Evolutionary conservation across 2,888 invertebrate genomes (phyloP).

Genomic region (Strigamia maritima): DNA sequence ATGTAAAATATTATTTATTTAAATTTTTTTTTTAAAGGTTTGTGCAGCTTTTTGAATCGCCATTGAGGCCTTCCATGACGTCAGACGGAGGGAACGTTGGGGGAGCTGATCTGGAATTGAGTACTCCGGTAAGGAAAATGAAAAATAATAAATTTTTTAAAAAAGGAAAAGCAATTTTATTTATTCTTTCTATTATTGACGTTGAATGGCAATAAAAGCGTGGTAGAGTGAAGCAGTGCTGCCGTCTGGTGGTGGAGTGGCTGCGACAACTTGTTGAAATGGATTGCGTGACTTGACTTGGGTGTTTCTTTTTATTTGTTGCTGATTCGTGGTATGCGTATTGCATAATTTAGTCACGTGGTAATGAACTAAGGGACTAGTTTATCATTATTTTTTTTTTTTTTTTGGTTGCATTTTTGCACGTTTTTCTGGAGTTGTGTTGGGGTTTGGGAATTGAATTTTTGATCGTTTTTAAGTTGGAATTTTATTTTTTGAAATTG

Average conservation of each 20-base stretch:
- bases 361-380: neutral
- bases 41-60: slow-evolving; percentile 2
- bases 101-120: slow-evolving; percentile 40
- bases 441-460: neutral
- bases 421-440: neutral
- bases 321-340: neutral
- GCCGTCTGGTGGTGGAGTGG: neutral
- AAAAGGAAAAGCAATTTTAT: neutral
- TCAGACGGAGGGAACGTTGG: slow-evolving; percentile 38
- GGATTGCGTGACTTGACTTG: slow-evolving; percentile 14
- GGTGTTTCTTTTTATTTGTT: neutral
- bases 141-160: neutral
- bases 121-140: slow-evolving; percentile 35
- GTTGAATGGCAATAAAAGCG: neutral
- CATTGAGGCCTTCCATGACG: slow-evolving; percentile 39
- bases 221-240: neutral
- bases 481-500: no score
- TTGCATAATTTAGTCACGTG: slow-evolving; percentile 4
- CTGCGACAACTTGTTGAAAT: slow-evolving; percentile 24
- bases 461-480: neutral
- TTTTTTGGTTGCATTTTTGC: neutral
- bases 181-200: neutral
- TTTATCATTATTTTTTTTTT: neutral
- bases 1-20: neutral
- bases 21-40: neutral